phyloP scores from a whole-genome alignment of 2,797 vertebrate genomes.

The Halcyon chelicuti region DNA sequence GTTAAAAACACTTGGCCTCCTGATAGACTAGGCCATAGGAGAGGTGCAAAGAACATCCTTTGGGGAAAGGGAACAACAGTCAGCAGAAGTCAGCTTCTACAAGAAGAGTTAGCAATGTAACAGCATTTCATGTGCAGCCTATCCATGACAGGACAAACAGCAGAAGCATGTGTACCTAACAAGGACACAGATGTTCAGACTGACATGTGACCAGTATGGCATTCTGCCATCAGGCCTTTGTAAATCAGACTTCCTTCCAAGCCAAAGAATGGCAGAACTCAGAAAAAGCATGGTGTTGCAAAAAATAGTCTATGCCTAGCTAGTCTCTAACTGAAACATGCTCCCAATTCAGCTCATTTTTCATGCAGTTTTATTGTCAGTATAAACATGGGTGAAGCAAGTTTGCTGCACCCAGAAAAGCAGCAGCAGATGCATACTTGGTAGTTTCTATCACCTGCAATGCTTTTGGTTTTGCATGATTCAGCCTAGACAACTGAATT shows the following conservation, averaged over 20 bases:
- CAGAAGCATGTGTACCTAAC: background rate
- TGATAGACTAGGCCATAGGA: background rate
- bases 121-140: background rate
- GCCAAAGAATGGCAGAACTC: background rate
- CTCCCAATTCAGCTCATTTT: background rate
- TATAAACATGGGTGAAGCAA: background rate
- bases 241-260: background rate
- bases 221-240: background rate
- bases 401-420: background rate
- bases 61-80: background rate
- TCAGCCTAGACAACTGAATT: background rate
- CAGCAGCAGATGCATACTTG: background rate
- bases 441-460: background rate
- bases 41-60: background rate
- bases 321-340: background rate
- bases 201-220: background rate
- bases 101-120: background rate
- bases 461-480: background rate
- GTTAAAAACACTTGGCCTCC: background rate
- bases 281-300: accelerated
- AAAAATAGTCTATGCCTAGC: background rate
- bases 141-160: background rate
- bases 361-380: background rate
- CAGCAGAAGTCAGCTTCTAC: background rate
- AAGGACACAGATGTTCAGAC: background rate